Base-by-base conservation (phyloP, 2,797 vertebrate species). In the Spheniscus humboldti region DNA sequence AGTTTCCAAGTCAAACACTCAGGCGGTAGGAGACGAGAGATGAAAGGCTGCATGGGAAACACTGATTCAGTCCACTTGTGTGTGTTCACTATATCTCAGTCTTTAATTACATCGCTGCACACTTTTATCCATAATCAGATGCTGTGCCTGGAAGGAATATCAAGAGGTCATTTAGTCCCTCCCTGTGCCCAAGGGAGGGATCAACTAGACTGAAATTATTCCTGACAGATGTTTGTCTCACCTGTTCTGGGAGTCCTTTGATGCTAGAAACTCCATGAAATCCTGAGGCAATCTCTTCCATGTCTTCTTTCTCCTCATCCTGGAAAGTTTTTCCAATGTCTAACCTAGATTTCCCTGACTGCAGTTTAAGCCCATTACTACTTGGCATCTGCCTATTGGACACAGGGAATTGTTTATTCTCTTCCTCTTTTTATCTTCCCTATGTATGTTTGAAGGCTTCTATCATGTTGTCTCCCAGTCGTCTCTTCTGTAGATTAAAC, bases 161-260 rank as follows among this genome's bases (percentile, higher is more conserved):
- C 37, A 59, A 30, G 87, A 92, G 73, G 90, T 95, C 90, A 69
- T 75, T 96, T 90, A 84, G 50, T 88, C 35, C 79, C 37, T 91
- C 22, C 50, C 47, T 62, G 20, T 81, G 47, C 76, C 28, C 79
- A 41, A 69, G 48, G 72, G 79, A 92, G 31, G 43, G 53, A 94
- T 92, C 67, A 84, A 41, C 50, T 90, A 81, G 66, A 27, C 66
- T 59, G 72, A 81, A 95, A 95, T 88, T 69, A 76, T 66, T 88
- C 35, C 57, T 90, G 62, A 76, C 47, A 90, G 79, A 81, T 95
- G 43, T 86, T 92, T 78, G 30, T 72, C 57, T 97, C 88, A 96
- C 95, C 92, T 94, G 18, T 90, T 94, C 66, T 84, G 55, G 64
- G 72, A 94, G 50, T 75, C 50, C 37, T 90, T 86, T 12, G 2